These are phyloP conservation scores for Sycon ciliatum DNA, from an alignment of 37 sponge, comb jelly and placozoan genomes.

Conservation along the genomic window DNA sequence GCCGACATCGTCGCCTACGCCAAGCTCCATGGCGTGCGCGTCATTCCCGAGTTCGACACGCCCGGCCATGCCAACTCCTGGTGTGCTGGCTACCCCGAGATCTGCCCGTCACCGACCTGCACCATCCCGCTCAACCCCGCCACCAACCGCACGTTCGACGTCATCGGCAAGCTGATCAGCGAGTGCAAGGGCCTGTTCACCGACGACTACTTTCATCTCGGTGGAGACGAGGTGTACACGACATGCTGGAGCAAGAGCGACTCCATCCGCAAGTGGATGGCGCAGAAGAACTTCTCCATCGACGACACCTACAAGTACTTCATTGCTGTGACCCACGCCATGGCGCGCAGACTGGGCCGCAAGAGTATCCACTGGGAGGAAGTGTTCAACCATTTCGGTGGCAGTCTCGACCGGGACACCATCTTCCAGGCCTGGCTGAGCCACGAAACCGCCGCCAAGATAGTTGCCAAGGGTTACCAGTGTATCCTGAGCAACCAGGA, in stretches of 20 bases:
- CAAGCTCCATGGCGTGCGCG: neutral
- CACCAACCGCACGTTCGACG: neutral
- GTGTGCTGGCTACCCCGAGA: constrained; percentile 16
- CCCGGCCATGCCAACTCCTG: constrained; percentile 53
- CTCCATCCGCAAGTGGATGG: constrained; percentile 22
- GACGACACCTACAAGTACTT: constrained; percentile 1
- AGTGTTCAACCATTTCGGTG: constrained; percentile 9
- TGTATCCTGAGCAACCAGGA: constrained; percentile 10
- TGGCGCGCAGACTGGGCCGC: neutral
- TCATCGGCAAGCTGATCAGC: no score
- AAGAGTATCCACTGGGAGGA: constrained; percentile 3
- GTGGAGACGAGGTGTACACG: constrained; percentile 59
- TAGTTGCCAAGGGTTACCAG: neutral
- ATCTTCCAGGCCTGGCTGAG: constrained; percentile 5
- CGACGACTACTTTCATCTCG: no score
- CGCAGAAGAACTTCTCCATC: constrained; percentile 15
- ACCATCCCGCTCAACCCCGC: constrained; percentile 10
- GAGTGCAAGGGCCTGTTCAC: no score
- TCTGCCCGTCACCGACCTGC: constrained; percentile 12
- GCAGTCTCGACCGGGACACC: neutral
- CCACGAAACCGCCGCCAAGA: constrained; percentile 10
- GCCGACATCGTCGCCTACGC: constrained; percentile 23
- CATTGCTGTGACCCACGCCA: neutral
- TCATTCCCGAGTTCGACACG: constrained; percentile 42
- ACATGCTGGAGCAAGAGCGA: constrained; percentile 38